Conservation (phyloP, 2,888 invertebrate genomes). For the Gymnocheta viridis region DNA sequence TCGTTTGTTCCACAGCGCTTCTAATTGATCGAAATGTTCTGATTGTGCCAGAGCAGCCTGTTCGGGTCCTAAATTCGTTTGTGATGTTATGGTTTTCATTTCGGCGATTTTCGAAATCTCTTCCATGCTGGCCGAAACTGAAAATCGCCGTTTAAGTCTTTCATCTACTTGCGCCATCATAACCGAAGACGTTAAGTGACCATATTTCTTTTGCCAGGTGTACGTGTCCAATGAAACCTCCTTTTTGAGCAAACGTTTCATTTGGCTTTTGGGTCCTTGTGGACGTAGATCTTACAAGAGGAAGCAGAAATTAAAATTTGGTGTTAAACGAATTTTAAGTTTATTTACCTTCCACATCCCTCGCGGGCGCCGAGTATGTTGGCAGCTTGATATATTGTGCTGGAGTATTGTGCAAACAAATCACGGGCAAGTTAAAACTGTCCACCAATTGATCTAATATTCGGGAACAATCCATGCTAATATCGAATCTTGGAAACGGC, state of each 20-base stretch:
- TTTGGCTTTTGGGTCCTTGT: constrained; percentile 89
- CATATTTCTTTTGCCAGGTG: constrained; percentile 94
- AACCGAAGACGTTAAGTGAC: constrained; percentile 90
- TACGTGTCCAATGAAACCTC: constrained; percentile 93
- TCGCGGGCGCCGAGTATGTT: constrained; percentile 89
- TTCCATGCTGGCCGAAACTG: constrained; percentile 93
- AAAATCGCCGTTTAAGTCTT: constrained; percentile 89
- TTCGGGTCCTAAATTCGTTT: constrained; percentile 87
- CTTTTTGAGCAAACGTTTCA: constrained; percentile 90
- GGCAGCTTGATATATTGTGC: constrained; percentile 93
- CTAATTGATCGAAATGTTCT: constrained; percentile 92
- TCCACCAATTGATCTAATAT: constrained; percentile 91
- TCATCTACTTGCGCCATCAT: constrained; percentile 93
- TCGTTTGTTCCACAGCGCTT: constrained; percentile 92
- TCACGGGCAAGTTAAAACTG: constrained; percentile 90
- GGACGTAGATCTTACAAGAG: constrained; percentile 86
- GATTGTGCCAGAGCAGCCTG: constrained; percentile 92
- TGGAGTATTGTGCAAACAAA: constrained; percentile 95
- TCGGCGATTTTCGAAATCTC: constrained; percentile 91
- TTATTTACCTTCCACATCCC: constrained; percentile 86
- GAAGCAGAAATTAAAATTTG: not conserved
- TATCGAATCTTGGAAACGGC: constrained; percentile 88
- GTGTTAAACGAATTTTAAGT: not conserved
- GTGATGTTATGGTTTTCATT: constrained; percentile 87
- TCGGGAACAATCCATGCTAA: constrained; percentile 92